Base-by-base conservation (phyloP, 92 coral and sea anemone species). In the Parazoanthus swiftii region DNA sequence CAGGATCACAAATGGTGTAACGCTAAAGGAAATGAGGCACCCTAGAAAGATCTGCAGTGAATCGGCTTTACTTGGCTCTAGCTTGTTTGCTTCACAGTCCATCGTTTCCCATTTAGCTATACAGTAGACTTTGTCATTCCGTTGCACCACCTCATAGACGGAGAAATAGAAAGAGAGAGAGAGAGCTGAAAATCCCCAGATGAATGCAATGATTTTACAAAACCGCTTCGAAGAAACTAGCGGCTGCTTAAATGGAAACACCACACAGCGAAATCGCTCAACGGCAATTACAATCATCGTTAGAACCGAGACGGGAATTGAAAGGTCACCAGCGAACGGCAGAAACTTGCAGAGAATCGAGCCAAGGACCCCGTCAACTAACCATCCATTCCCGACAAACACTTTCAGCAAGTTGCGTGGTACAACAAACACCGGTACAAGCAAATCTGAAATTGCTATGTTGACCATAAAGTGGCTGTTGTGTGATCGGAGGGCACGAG, bases 381-480 rank as follows among this genome's bases (percentile, higher is more conserved):
- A 37, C 86, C 86, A 82, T 16, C 35, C 48, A 0, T 2, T 2
- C 0, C 86, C 76, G 10, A 23, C 76, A 82, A 65, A 21, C 3
- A 65, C 56, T 23, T 10, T 21, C 23, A 26, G 4, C 20, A 82
- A 0, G 8, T 9, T 39, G n/a, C 76, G 75, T 26, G 86, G 77
- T 3, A 82, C 21, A 3, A 46, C 56, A 37, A 65, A 82, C 35
- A 82, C 15, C 37, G 77, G 74, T n/a, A 82, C 58, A 8, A 82
- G 46, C 5, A 82, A 46, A 42, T 67, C 76, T 23, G 86, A 82
- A 67, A 82, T 82, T 15, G 86, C 86, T 16, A 82, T 66, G 44
- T 82, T 82, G 15, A 82, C 86, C 39, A 82, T 44, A n/a, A 82
- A 82, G 39, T 65, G 38, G 66, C 82, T 79, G 82, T 79, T 79